Evolutionary conservation across 1,140 invertebrate species (phyloP).

Genomic region (Diabrotica virgifera): DNA sequence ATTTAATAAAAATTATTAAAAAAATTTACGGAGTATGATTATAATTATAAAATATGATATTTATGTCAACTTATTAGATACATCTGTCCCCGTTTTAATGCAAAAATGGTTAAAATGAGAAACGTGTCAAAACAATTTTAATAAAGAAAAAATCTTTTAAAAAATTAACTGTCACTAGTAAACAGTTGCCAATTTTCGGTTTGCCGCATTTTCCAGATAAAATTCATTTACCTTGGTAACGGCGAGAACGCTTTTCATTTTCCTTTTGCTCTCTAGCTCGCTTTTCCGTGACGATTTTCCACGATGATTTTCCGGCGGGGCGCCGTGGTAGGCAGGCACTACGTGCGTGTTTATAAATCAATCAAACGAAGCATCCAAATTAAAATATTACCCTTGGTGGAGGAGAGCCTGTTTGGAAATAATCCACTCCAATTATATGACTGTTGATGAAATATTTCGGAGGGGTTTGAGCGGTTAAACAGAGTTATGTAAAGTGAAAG

Average conservation of each 20-base stretch:
- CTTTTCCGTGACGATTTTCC: not conserved
- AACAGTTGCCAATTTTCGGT: too few relatives aligned
- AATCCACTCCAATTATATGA: constrained; percentile 28
- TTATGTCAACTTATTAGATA: too few relatives aligned
- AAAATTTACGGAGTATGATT: too few relatives aligned
- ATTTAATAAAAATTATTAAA: too few relatives aligned
- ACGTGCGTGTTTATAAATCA: constrained; percentile 23
- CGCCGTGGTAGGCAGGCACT: not conserved
- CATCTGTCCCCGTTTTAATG: too few relatives aligned
- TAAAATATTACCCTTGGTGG: constrained; percentile 29
- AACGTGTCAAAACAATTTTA: too few relatives aligned
- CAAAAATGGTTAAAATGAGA: too few relatives aligned
- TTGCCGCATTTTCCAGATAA: not conserved
- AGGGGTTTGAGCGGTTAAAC: constrained; percentile 8
- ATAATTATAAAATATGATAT: too few relatives aligned
- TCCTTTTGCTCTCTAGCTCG: not conserved
- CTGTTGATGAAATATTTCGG: constrained; percentile 18
- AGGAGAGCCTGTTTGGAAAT: constrained; percentile 21
- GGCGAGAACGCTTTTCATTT: not conserved
- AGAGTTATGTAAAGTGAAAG: constrained; percentile 2
- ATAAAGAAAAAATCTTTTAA: too few relatives aligned
- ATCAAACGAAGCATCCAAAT: constrained; percentile 25
- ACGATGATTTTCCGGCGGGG: not conserved
- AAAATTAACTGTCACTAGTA: too few relatives aligned
- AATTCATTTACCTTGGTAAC: not conserved